Percentiles rank a stretch among this genome's conserved stretches.
Conservation (phyloP, 2,113 vertebrate species). For the Puntigrus tetrazona region DNA sequence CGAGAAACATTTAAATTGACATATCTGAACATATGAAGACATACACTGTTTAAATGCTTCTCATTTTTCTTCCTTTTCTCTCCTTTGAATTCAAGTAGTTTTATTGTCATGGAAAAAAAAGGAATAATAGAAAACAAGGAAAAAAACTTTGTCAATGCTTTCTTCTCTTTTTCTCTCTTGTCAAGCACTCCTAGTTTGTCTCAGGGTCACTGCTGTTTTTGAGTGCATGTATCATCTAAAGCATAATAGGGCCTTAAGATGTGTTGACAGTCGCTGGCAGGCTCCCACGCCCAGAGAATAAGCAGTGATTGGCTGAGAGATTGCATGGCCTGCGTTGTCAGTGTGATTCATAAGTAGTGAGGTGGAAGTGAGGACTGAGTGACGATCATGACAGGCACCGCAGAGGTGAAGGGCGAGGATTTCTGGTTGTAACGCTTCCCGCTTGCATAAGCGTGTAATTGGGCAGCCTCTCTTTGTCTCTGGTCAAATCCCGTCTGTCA, state of each 20-base stretch:
- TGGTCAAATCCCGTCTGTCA: constrained; percentile 52
- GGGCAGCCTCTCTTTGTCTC: constrained; percentile 32
- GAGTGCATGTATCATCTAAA: background rate
- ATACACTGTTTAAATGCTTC: no score
- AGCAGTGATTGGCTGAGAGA: constrained; percentile 41
- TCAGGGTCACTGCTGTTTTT: background rate
- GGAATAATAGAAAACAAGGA: background rate
- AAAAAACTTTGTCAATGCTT: background rate
- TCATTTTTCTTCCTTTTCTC: no score
- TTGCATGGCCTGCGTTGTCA: constrained; percentile 42
- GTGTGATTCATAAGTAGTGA: constrained; percentile 23
- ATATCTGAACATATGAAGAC: no score
- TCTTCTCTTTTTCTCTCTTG: background rate
- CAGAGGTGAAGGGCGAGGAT: constrained; percentile 24
- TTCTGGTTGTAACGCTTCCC: constrained; percentile 34
- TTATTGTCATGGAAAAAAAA: background rate
- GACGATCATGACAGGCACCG: constrained; percentile 28
- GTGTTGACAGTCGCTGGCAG: constrained; percentile 42
- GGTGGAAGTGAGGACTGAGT: constrained; percentile 44
- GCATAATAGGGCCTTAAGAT: constrained; percentile 41
- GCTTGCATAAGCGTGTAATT: constrained; percentile 43
- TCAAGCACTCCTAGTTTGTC: constrained; percentile 7
- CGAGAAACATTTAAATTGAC: no score
- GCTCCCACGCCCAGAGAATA: constrained; percentile 36
- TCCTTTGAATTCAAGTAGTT: background rate